A percentile compares a stretch with the other conserved stretches of the same genome.
Evolutionary conservation across 2,797 vertebrate species (phyloP).

Genomic region (Bradypus variegatus): DNA sequence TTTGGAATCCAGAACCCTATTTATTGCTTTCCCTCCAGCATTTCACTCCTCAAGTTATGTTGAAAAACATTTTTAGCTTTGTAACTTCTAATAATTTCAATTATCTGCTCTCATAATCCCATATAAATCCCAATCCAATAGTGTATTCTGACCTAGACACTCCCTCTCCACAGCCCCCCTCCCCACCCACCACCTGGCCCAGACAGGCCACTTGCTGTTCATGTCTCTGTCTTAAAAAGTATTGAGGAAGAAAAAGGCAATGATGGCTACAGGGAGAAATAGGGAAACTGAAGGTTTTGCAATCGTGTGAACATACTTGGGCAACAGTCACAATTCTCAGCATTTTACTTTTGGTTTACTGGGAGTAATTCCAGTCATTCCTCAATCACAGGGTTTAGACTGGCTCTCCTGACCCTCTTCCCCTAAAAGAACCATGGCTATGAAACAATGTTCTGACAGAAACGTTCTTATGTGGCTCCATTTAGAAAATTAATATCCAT

Average conservation of each 20-base stretch:
- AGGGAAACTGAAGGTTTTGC: neutral
- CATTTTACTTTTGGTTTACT: neutral
- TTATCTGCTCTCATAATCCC: neutral
- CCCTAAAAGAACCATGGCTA: neutral
- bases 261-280: neutral
- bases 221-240: neutral
- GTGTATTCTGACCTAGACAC: neutral
- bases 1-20: neutral
- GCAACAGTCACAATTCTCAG: neutral
- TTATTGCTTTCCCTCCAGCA: neutral
- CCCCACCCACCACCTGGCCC: neutral
- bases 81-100: neutral
- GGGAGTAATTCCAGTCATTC: neutral
- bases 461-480: neutral
- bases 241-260: neutral
- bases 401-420: neutral
- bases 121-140: neutral
- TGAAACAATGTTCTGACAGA: neutral
- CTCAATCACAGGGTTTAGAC: neutral
- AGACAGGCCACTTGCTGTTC: neutral
- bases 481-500: constrained; percentile 1
- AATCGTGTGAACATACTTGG: neutral
- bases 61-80: neutral
- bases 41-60: neutral
- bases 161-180: too few species aligned